Evolutionary conservation across 2,113 vertebrate genomes (phyloP).

Genomic region (Hypocryptadius cinnamomeus): DNA sequence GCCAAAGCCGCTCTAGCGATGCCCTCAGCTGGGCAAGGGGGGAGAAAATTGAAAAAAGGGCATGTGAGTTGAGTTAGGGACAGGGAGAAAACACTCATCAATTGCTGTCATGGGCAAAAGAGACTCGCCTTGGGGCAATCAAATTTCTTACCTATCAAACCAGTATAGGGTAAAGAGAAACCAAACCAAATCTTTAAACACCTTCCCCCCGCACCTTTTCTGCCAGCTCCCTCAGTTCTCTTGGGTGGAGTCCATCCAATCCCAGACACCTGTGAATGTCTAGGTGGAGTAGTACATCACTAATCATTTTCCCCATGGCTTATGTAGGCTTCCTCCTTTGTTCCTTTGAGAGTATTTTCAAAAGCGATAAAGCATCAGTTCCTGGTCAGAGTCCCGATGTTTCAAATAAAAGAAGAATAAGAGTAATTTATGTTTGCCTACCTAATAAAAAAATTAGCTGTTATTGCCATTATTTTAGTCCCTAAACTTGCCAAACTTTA

Average conservation of each 20-base stretch:
- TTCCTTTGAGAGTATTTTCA: neutral
- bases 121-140: neutral
- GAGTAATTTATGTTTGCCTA: neutral
- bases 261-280: neutral
- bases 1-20: accelerated
- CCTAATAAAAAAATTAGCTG: neutral
- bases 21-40: neutral
- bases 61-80: neutral
- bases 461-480: neutral
- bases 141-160: neutral
- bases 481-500: neutral
- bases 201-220: neutral
- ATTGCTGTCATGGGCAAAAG: neutral
- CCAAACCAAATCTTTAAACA: neutral
- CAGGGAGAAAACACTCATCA: neutral
- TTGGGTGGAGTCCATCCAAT: neutral
- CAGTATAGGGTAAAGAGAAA: neutral
- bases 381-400: neutral
- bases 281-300: neutral
- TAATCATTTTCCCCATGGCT: neutral
- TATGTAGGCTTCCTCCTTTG: neutral
- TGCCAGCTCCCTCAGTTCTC: neutral
- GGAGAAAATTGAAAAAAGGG: neutral
- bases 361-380: neutral
- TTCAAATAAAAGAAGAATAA: neutral